Evolutionary conservation across 2,113 vertebrate species (phyloP).

Genomic region (Brienomyrus longianalis): DNA sequence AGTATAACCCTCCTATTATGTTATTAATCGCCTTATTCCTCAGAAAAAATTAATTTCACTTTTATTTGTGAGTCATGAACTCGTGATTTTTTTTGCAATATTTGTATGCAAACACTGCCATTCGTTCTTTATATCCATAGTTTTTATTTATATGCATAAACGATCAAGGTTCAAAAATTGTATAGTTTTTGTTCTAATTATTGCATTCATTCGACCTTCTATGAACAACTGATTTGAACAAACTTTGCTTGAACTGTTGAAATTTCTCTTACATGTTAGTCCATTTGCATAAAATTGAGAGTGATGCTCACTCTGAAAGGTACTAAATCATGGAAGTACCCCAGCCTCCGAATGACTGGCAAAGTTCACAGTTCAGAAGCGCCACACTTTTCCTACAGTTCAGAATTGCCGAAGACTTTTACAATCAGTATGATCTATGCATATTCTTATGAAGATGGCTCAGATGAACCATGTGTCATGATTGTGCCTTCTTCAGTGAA

Average conservation of each 20-base stretch:
- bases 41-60: not conserved
- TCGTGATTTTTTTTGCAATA: not conserved
- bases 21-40: not conserved
- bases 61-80: not conserved
- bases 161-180: not conserved
- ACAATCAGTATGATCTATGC: not conserved
- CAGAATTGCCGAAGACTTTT: not conserved
- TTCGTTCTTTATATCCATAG: not conserved
- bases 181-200: not conserved
- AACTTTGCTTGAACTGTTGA: not conserved
- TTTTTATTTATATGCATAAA: not conserved
- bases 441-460: not conserved
- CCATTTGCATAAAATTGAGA: not conserved
- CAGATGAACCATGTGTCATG: not conserved
- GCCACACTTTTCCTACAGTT: not conserved
- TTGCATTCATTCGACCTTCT: not conserved
- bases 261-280: not conserved
- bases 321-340: not conserved
- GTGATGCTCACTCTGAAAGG: not conserved
- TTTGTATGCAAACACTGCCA: not conserved
- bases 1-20: not conserved
- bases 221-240: not conserved
- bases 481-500: not conserved
- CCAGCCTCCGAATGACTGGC: not conserved
- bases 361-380: not conserved